A percentile compares a stretch with the other conserved stretches of the same genome.
Evolutionary conservation across 1,140 invertebrate genomes (phyloP).

Genomic region (Macrotrachela quadricornifera): DNA sequence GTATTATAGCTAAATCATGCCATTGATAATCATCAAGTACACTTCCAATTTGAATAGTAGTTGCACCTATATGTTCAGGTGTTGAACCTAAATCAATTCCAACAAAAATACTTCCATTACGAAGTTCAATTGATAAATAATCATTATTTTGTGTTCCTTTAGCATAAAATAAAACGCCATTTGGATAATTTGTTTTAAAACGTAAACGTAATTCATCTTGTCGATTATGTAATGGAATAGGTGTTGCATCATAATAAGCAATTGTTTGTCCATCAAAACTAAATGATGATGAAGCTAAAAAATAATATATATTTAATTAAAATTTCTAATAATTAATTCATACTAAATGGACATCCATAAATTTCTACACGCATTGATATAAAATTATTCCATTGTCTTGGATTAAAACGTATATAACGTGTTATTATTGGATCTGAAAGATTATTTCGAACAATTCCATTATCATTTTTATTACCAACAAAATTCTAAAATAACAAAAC

Average conservation of each 20-base stretch:
- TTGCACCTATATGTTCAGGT: conserved; percentile 5
- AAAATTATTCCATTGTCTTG: conserved; percentile 74
- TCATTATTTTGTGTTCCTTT: conserved; percentile 70
- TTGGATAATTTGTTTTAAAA: conserved; percentile 67
- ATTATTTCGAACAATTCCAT: conserved; percentile 54
- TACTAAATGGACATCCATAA: conserved; percentile 80
- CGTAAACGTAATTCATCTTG: conserved; percentile 64
- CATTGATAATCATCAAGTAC: conserved; percentile 86
- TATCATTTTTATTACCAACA: conserved; percentile 67
- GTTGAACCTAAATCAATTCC: conserved; percentile 44
- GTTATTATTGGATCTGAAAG: conserved; percentile 89
- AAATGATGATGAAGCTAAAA: conserved; percentile 52
- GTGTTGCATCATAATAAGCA: conserved; percentile 47
- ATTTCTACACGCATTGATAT: conserved; percentile 80
- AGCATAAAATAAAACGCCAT: conserved; percentile 72
- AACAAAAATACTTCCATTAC: conserved; percentile 64
- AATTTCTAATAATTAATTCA: conserved; percentile 18
- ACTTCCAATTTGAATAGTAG: conserved; percentile 40
- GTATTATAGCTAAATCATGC: conserved; percentile 75
- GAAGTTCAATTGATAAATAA: conserved; percentile 66
- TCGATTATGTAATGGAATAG: conserved; percentile 47
- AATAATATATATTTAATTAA: conserved; percentile 3
- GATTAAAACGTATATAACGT: conserved; percentile 78
- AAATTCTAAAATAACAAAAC: conserved; percentile 51
- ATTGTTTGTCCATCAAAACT: conserved; percentile 49